Percentiles rank a stretch among this genome's conserved stretches.
These are phyloP conservation scores for Drosophila suboccidentalis DNA, from an alignment of 2,888 invertebrate genomes.

Conservation along the genomic window DNA sequence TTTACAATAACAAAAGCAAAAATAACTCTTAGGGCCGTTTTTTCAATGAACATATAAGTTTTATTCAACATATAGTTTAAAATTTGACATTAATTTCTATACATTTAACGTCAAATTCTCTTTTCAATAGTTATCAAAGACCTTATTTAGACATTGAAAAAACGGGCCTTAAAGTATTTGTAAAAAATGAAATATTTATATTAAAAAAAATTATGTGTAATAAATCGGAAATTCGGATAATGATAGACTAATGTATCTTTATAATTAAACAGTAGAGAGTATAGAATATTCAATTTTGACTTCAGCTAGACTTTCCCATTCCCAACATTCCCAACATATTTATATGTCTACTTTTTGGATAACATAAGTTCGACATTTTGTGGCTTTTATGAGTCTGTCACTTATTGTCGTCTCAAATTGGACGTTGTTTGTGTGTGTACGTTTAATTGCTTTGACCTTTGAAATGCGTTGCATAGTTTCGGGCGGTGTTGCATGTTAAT, in stretches of 20 bases:
- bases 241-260: neutral
- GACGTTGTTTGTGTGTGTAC: constrained; percentile 47
- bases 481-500: constrained; percentile 74
- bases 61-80: too few species aligned
- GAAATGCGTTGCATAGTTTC: constrained; percentile 63
- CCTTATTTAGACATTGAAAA: too few species aligned
- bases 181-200: too few species aligned
- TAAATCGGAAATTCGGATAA: too few species aligned
- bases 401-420: constrained; percentile 19
- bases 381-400: constrained; percentile 68
- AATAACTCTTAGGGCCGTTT: too few species aligned
- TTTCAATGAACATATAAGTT: too few species aligned
- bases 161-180: too few species aligned
- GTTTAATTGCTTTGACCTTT: constrained; percentile 85
- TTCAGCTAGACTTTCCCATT: neutral
- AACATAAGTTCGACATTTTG: constrained; percentile 63
- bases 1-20: neutral
- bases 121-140: too few species aligned
- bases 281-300: neutral
- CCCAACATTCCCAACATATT: constrained; percentile 11
- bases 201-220: too few species aligned
- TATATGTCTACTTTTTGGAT: constrained; percentile 13
- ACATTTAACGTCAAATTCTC: too few species aligned
- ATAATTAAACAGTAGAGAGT: neutral
- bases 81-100: too few species aligned